phyloP scores from a whole-genome alignment of 2,888 invertebrate genomes.

The Gandaritis pyraliata region DNA sequence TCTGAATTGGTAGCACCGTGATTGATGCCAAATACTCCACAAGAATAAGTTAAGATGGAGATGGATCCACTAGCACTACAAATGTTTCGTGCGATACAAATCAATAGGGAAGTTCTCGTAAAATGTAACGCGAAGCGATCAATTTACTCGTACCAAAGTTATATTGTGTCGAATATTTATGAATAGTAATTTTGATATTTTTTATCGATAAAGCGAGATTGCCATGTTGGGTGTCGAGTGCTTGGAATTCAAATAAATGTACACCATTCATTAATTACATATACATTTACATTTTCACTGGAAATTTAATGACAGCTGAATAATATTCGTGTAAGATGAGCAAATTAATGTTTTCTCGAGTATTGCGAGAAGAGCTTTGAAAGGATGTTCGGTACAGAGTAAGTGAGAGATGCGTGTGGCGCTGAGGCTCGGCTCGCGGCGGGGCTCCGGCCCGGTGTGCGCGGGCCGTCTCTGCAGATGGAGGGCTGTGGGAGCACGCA shows the following conservation, averaged over 20 bases:
- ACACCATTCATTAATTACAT: too few relatives aligned
- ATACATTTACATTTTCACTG: constrained; percentile 14
- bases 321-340: constrained; percentile 12
- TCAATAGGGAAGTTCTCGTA: constrained; percentile 32
- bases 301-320: constrained; percentile 37
- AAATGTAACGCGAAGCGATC: constrained; percentile 17
- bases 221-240: too few relatives aligned
- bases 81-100: constrained; percentile 31
- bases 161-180: background rate
- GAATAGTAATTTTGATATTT: background rate
- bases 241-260: too few relatives aligned
- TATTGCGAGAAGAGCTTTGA: constrained; percentile 44
- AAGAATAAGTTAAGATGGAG: constrained; percentile 36
- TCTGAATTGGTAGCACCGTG: constrained; percentile 49
- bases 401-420: constrained; percentile 44
- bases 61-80: constrained; percentile 18
- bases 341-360: constrained; percentile 25
- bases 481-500: constrained; percentile 74
- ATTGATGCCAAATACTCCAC: constrained; percentile 50
- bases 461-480: constrained; percentile 73
- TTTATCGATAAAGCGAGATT: too few relatives aligned
- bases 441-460: constrained; percentile 22
- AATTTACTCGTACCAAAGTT: constrained; percentile 4
- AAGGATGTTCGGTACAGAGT: constrained; percentile 53
- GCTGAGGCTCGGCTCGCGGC: constrained; percentile 18